Base-by-base conservation (phyloP, 2,797 vertebrate species). In the Triplophysa yarkandensis region DNA sequence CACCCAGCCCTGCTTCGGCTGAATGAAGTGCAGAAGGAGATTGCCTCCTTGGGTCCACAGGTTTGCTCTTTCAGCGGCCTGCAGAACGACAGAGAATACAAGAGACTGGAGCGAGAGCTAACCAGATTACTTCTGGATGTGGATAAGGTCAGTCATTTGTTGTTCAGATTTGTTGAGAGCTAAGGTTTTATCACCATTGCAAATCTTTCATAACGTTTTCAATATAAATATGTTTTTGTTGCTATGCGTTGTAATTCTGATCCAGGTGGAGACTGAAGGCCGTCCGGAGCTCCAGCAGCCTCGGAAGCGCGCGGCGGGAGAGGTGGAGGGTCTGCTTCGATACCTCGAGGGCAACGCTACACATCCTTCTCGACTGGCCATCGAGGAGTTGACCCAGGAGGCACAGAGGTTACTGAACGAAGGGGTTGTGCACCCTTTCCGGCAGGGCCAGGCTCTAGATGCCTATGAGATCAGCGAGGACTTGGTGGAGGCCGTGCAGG, bases 301-400 rank as follows among this genome's bases (percentile, higher is more conserved):
- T 0, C 89, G 95, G 0, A 98, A 96, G 86, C 86, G 94, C 32
- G 95, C 93, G 0, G 95, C 95, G 0, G 95, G 96, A 77, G 96
- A 98, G 78, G 94, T 93, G 0, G 96, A 98, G 81, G 92, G 92
- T 5, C 90, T 99, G 10, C 93, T 98, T 48, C 94, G 93, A 25
- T 95, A 97, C 79, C 83, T 99, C 86, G 96, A 99, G 83, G 95
- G 96, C 87, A 98, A 93, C 50, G 94, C 94, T 62, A 93, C 90
- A 21, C 97, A 98, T 77, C 96, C 96, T 0, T 91, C 92, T 64
- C 92, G 96, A 0, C 79, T 93, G 44, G 94, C 94, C 77, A 96
- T 99, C 25, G 94, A 97, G 85, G 89, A 90, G 57, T 91, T 98
- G 80, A 97, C 94, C 83, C 84, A 81, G 1, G 91, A 95, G 77